Base-by-base conservation (phyloP, 2,797 vertebrate species). In the Nyctalus aviator region DNA sequence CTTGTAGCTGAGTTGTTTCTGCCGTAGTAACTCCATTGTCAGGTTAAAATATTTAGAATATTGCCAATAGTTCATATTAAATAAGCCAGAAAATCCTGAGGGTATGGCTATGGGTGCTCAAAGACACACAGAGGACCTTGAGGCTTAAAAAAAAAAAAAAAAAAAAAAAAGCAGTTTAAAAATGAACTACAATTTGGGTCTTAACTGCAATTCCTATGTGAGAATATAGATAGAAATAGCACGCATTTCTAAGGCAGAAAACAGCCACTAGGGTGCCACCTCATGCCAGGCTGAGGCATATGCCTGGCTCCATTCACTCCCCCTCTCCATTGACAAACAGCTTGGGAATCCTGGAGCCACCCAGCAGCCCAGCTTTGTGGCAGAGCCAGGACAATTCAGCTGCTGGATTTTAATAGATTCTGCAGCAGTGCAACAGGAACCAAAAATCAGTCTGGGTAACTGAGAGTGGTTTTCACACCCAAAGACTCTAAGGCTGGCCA, bases 191-290 rank as follows among this genome's bases (percentile, higher is more conserved):
- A 13, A 6, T 55, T 62, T n/a, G 25, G 88, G 66, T 83, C 59
- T 23, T 35, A 1, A 4, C 1, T 46, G 57, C 1, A n/a, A 68
- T 71, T 68, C 62, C 69, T 48, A 15, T 48, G 72, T 89, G 79
- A 77, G 62, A 86, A 77, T 50, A 55, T 1, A 95, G 76, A 55
- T 1, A 95, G 76, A 73, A 88, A 72, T 59, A 44, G 81, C 23
- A 46, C 48, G 15, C 84, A 32, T 84, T 88, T 96, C 84, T 37
- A 96, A 97, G 93, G 96, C 96, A 94, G 87, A n/a, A 86, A 95
- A 62, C 96, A 95, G 88, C 96, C 96, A 95, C 97, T 97, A 97
- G 97, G 96, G 96, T 97, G 97, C 97, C 97, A 97, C 97, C 97
- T 97, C 95, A 97, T 97, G 97, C 97, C 97, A 97, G 96, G 97